Conservation (phyloP, 1,140 invertebrate genomes). For the Steinernema feltiae region DNA sequence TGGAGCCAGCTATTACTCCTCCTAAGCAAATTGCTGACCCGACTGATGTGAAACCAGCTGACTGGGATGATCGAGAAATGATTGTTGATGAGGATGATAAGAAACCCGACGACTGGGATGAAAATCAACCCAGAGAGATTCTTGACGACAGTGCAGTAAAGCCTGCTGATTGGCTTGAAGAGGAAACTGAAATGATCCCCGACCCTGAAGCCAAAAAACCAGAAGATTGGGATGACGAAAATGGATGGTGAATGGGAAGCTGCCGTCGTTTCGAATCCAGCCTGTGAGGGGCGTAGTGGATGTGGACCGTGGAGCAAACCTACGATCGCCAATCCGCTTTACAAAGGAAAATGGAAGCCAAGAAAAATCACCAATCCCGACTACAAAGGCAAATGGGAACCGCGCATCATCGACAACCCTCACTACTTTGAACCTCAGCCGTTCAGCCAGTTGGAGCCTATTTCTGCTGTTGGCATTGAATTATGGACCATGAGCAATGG, state of each 20-base stretch:
- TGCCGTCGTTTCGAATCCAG: slow-evolving; percentile 81
- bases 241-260: slow-evolving; percentile 99
- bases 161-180: slow-evolving; percentile 83
- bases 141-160: slow-evolving; percentile 77
- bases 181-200: slow-evolving; percentile 79
- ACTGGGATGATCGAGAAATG: slow-evolving; percentile 61
- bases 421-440: slow-evolving; percentile 85
- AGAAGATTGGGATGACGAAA: slow-evolving; percentile 80
- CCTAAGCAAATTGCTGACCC: slow-evolving; percentile 90
- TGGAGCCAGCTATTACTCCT: slow-evolving; percentile 81
- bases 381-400: slow-evolving; percentile 89
- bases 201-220: slow-evolving; percentile 82
- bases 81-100: slow-evolving; percentile 46
- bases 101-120: slow-evolving; percentile 59
- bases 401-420: slow-evolving; percentile 77
- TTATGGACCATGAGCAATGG: slow-evolving; percentile 94
- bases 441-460: slow-evolving; percentile 76
- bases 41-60: slow-evolving; percentile 76
- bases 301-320: slow-evolving; percentile 76
- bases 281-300: slow-evolving; percentile 74
- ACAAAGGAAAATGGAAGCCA: slow-evolving; percentile 63
- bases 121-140: slow-evolving; percentile 78
- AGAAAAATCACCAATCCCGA: slow-evolving; percentile 85
- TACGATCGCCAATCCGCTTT: slow-evolving; percentile 43
- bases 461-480: slow-evolving; percentile 91